These are phyloP conservation scores for Atta colombica DNA, from an alignment of 1,140 invertebrate species.

Conservation along the genomic window DNA sequence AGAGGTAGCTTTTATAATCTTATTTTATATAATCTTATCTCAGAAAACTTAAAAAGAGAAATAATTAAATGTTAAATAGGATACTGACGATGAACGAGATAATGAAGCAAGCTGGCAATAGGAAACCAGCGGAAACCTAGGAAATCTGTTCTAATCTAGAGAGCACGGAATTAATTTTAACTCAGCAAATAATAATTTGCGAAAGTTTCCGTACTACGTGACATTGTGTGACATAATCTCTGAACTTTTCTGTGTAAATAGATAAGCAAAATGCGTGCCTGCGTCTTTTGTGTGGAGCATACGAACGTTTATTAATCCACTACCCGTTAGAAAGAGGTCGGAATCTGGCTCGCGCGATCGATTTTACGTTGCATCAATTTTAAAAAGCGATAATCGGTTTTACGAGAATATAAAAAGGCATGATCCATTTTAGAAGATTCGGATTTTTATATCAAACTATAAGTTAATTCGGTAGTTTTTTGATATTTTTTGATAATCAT, in stretches of 20 bases:
- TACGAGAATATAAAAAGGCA: background rate
- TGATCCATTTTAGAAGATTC: background rate
- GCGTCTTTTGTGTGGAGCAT: conserved; percentile 9
- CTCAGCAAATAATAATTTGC: conserved; percentile 77
- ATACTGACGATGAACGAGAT: conserved; percentile 18
- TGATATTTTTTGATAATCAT: background rate
- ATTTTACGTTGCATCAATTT: conserved; percentile 23
- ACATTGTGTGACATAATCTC: conserved; percentile 69
- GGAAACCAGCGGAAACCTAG: conserved; percentile 52
- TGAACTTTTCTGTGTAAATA: conserved; percentile 78
- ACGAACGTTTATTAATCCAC: conserved; percentile 38
- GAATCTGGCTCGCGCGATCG: conserved; percentile 32
- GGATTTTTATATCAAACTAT: background rate
- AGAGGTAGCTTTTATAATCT: background rate
- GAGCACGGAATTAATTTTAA: conserved; percentile 83
- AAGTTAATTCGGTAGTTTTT: background rate
- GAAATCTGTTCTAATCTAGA: conserved; percentile 78
- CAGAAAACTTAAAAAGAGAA: background rate
- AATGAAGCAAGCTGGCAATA: background rate
- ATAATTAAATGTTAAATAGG: background rate
- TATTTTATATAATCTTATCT: conserved; percentile 1
- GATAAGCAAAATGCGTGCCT: conserved; percentile 69
- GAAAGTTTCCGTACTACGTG: conserved; percentile 73
- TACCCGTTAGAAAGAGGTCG: conserved; percentile 47
- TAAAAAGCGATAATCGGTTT: conserved; percentile 1